Base-by-base conservation (phyloP, 1,140 invertebrate genomes). In the Drosophila bocki region DNA sequence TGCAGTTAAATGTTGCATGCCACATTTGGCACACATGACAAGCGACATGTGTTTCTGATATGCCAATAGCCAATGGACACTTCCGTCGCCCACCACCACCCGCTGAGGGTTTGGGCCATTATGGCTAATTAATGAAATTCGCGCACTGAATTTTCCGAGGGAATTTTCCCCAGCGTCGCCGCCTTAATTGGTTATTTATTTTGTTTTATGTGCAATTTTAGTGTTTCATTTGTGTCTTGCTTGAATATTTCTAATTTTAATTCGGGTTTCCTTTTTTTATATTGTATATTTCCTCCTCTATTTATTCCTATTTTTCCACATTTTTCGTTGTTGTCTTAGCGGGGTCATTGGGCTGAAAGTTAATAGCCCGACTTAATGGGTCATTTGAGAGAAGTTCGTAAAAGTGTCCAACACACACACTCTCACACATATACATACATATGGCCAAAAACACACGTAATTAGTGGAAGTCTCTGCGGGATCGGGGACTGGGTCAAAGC, bases 1-100 rank as follows among this genome's bases (percentile, higher is more conserved):
- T 75, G 85, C 78, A 85, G 85, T 82, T 90, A 90, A 88, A 88
- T 88, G 85, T 90, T 88, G 85, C 86, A 88, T 90, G 86, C 85
- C 75, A 90, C 85, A 90, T 90, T 90, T 85, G 75, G 75, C 84
- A 79, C 82, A 85, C 67, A 90, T 85, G 84, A 87, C 84, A 87
- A 76, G 85, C 80, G 77, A 88, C 84, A 84, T 87, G 84, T 87
- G 84, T 81, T 78, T 77, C 61, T 71, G 84, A 88, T 88, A 84
- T 78, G 80, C 77, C 84, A 88, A 88, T 88, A 61, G 84, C 51
- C 54, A 58, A 78, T 63, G 50, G 75, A 63, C 64, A 70, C 54
- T 56, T 59, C n/a, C 74, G 42, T 11, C n/a, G 7, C 11, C n/a
- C 37, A 4, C 37, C 35, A 11, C 39, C 45, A 17, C 47, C 29